A percentile compares a stretch with the other conserved stretches of the same genome.
Conservation (phyloP, 2,113 vertebrate species). For the Thymallus thymallus region DNA sequence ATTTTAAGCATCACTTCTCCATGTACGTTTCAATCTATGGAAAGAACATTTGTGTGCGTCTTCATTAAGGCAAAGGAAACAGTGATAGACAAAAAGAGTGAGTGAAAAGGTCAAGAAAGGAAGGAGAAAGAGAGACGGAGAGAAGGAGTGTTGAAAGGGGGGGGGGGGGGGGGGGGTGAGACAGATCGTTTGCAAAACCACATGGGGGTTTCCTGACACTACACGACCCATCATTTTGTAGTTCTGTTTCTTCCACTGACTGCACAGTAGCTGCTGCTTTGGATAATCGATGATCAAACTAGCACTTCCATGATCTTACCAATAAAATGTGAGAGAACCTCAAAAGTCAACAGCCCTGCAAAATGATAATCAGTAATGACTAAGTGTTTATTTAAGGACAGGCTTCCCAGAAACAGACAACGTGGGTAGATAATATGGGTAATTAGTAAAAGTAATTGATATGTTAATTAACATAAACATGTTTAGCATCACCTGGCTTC, state of each 20-base stretch:
- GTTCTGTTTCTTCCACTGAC: conserved; percentile 1
- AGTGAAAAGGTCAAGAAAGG: conserved; percentile 33
- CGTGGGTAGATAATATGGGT: too few relatives aligned
- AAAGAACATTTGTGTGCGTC: not conserved
- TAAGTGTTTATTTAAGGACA: too few relatives aligned
- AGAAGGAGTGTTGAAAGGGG: conserved; percentile 19
- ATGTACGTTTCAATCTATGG: not conserved
- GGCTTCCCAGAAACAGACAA: too few relatives aligned
- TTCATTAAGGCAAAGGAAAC: not conserved
- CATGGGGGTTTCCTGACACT: conserved; percentile 64
- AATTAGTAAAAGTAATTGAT: too few relatives aligned
- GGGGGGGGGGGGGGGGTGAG: conserved; percentile 32
- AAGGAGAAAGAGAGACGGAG: conserved; percentile 19
- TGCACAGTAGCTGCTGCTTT: not conserved
- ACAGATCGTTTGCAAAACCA: conserved; percentile 39
- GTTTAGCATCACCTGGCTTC: too few relatives aligned
- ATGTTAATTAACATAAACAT: too few relatives aligned
- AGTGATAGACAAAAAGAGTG: conserved; percentile 4
- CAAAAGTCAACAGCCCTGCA: too few relatives aligned
- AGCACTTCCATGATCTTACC: too few relatives aligned
- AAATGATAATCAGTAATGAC: too few relatives aligned
- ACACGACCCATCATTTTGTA: not conserved
- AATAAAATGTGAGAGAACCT: too few relatives aligned
- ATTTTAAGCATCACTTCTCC: too few relatives aligned
- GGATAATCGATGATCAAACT: not conserved